These are phyloP conservation scores for Stichopus horrens DNA, from an alignment of 53 echinoderm and acorn worm genomes.

Conservation along the genomic window DNA sequence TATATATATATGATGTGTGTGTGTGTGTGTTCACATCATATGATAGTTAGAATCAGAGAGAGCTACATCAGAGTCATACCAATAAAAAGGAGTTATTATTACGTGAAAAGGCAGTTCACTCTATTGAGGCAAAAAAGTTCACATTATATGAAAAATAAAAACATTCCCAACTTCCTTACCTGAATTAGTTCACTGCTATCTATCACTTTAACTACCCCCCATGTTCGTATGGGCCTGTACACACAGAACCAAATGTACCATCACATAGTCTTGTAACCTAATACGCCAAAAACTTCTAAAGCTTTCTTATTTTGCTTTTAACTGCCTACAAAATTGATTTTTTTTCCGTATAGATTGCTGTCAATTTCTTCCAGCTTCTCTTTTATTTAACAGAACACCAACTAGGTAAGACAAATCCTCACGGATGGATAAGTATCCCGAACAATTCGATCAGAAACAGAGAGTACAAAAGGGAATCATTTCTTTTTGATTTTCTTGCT, in stretches of 20 bases:
- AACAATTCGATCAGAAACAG: neutral
- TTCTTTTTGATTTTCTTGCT: neutral
- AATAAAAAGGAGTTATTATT: too few species aligned
- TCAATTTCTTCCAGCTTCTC: constrained; percentile 12
- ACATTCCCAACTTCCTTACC: too few species aligned
- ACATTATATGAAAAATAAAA: too few species aligned
- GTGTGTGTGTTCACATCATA: too few species aligned
- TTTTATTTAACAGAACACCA: neutral
- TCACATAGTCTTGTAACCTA: constrained; percentile 14
- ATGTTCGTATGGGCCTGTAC: too few species aligned
- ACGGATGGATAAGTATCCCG: constrained; percentile 20
- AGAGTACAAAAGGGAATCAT: neutral
- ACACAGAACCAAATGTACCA: constrained; percentile 1
- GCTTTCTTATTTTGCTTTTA: neutral
- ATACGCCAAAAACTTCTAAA: constrained; percentile 12
- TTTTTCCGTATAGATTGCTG: constrained; percentile 15
- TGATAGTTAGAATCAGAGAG: too few species aligned
- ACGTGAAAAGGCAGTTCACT: too few species aligned
- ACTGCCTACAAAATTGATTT: constrained; percentile 38
- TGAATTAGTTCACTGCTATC: too few species aligned
- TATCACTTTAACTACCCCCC: too few species aligned
- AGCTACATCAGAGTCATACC: too few species aligned
- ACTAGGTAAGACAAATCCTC: constrained; percentile 24
- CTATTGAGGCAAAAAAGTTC: too few species aligned
- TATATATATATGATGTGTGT: too few species aligned